Evolutionary conservation across 2,113 vertebrate genomes (phyloP), one percentile per base, ranked within the genome.

Genomic region (Zosterops borbonicus): DNA sequence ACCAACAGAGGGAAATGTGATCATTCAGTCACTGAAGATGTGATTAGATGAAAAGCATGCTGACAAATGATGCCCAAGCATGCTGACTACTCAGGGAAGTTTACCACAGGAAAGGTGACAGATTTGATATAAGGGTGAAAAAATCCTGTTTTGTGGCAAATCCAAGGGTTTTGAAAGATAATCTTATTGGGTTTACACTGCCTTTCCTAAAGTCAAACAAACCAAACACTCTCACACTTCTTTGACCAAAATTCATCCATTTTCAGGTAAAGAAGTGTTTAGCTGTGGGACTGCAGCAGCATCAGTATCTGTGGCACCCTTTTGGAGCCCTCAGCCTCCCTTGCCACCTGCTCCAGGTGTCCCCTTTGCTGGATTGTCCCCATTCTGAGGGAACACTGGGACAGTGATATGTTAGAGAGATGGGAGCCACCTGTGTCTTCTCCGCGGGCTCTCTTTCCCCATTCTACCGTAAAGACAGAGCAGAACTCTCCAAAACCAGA

Each of bases 301-400:
- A 65, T 4, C 53, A 31, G 1, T n/a, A 25, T 1, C 12, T 71
- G 49, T 41, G 5, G 1, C 14, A 39, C 18, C 12, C 19, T 70
- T 49, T 2, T 37, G 60, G 25, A 59, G 39, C 18, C 46, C 56
- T 29, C 69, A 70, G 41, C 31, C 59, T 37, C 35, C 33, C 24
- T 8, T 2, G 37, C 11, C 58, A 21, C 23, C 56, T 47, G 39
- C 8, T 5, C 31, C 69, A 27, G 14, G 11, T n/a, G 53, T 23
- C 18, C 20, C 9, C 6, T 55, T 42, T 24, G 35, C 82, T 78
- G 14, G 6, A 9, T 1, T 21, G 46, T 47, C 62, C 50, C 35
- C 56, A 17, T 3, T 6, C 39, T 13, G 2, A 23, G 35, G 5
- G 6, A 69, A 41, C 1, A 0, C 22, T 1, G 5, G 25, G 29